A percentile compares a stretch with the other conserved stretches of the same genome.
phyloP scores from a whole-genome alignment of 2,888 invertebrate species.

The Trissolcus brochymenae region DNA sequence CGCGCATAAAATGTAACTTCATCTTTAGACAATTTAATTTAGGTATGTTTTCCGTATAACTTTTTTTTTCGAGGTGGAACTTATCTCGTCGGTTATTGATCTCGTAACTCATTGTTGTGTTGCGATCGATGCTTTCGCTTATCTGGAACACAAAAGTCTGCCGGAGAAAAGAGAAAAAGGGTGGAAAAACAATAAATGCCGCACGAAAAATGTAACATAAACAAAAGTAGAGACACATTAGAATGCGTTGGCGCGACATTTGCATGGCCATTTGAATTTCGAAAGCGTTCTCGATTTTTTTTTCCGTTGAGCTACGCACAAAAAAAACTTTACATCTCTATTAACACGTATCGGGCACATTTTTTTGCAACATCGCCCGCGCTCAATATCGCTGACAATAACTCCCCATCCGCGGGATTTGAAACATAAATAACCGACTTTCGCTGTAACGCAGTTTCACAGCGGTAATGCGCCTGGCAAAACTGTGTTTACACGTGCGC shows the following conservation, averaged over 20 bases:
- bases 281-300: constrained; percentile 34
- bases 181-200: constrained; percentile 1
- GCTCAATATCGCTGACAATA: constrained; percentile 46
- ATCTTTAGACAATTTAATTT: not conserved
- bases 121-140: constrained; percentile 33
- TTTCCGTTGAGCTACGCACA: not conserved
- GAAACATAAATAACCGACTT: constrained; percentile 58
- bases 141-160: constrained; percentile 21
- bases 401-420: constrained; percentile 55
- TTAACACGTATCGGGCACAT: constrained; percentile 21
- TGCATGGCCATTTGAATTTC: constrained; percentile 48
- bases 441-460: constrained; percentile 31
- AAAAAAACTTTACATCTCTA: constrained; percentile 28
- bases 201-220: constrained; percentile 17
- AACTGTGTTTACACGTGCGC: constrained; percentile 45
- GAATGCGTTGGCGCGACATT: constrained; percentile 32
- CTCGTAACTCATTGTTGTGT: constrained; percentile 30
- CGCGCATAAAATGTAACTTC: too few relatives aligned
- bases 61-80: constrained; percentile 32
- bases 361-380: constrained; percentile 6
- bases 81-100: constrained; percentile 40
- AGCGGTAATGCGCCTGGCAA: constrained; percentile 36
- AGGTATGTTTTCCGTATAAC: constrained; percentile 10
- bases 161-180: constrained; percentile 6
- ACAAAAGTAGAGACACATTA: constrained; percentile 31